phyloP scores from a whole-genome alignment of 1,140 invertebrate species.

The Acromyrmex charruanus region DNA sequence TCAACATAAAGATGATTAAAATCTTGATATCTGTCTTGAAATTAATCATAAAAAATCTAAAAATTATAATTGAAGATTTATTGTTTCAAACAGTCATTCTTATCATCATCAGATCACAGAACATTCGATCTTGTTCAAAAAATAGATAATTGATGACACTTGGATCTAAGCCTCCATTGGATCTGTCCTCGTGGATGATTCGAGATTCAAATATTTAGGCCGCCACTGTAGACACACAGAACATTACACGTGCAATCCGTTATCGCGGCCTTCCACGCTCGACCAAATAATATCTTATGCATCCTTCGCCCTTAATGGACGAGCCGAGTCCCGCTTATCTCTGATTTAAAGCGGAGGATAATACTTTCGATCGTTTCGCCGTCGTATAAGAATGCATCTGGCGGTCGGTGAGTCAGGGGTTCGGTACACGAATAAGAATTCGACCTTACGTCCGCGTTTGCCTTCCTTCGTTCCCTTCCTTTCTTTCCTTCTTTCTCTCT shows the following conservation, averaged over 20 bases:
- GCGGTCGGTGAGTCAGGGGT: conserved; percentile 48
- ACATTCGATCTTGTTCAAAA: not conserved
- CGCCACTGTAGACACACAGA: not conserved
- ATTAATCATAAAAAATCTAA: not conserved
- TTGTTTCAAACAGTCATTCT: not conserved
- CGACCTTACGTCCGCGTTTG: conserved; percentile 58
- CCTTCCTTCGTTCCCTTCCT: not conserved
- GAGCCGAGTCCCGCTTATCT: conserved; percentile 61
- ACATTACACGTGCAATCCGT: conserved; percentile 20
- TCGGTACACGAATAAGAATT: conserved; percentile 61
- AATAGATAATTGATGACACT: not conserved
- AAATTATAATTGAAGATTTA: not conserved
- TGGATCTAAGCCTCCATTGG: not conserved
- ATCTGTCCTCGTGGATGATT: not conserved
- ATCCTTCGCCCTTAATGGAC: conserved; percentile 57
- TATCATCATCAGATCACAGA: not conserved
- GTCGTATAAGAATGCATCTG: conserved; percentile 60
- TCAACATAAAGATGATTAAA: not conserved
- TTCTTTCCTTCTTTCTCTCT: no score
- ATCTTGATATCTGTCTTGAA: not conserved
- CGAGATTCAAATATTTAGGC: conserved; percentile 34
- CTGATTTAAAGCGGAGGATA: conserved; percentile 59
- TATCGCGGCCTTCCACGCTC: conserved; percentile 17
- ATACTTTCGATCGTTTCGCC: conserved; percentile 65
- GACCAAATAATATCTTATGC: conserved; percentile 34